phyloP scores from a whole-genome alignment of 2,888 invertebrate genomes.

The Tricholauxania praeusta region DNA sequence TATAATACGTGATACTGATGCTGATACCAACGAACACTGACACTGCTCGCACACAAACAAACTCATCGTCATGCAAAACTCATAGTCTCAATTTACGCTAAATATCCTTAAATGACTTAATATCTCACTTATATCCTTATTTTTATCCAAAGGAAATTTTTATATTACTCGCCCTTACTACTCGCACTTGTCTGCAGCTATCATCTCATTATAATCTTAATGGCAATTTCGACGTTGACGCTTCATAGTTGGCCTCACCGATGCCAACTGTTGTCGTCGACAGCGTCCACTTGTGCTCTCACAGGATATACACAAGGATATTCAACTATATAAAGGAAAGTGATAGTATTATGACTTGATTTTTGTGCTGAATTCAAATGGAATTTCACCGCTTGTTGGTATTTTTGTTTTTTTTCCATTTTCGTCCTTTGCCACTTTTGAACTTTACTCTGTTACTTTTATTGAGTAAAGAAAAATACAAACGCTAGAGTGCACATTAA shows the following conservation, averaged over 20 bases:
- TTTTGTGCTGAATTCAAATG: conserved; percentile 12
- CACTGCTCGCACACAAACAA: too few relatives aligned
- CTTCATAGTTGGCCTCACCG: too few relatives aligned
- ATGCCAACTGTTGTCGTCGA: too few relatives aligned
- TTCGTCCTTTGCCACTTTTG: too few relatives aligned
- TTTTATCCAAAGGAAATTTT: neutral
- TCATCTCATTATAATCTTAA: conserved; percentile 30
- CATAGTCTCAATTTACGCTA: conserved; percentile 26
- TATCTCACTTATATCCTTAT: neutral
- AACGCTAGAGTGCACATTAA: too few relatives aligned
- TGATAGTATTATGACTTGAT: conserved; percentile 19
- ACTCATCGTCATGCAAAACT: conserved; percentile 10
- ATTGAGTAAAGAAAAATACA: too few relatives aligned
- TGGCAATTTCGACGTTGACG: conserved; percentile 26
- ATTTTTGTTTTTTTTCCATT: too few relatives aligned
- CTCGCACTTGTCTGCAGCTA: conserved; percentile 12
- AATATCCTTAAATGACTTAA: conserved; percentile 32
- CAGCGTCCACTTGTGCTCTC: too few relatives aligned
- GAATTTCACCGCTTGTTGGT: neutral
- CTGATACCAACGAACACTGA: too few relatives aligned
- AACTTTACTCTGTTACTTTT: too few relatives aligned
- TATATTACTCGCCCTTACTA: conserved; percentile 9
- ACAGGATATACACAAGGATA: neutral
- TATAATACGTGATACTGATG: too few relatives aligned
- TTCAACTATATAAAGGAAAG: neutral